Percentiles rank a stretch among this genome's conserved stretches.
phyloP scores from a whole-genome alignment of 2,888 invertebrate species.

The Anarsia innoxiella region DNA sequence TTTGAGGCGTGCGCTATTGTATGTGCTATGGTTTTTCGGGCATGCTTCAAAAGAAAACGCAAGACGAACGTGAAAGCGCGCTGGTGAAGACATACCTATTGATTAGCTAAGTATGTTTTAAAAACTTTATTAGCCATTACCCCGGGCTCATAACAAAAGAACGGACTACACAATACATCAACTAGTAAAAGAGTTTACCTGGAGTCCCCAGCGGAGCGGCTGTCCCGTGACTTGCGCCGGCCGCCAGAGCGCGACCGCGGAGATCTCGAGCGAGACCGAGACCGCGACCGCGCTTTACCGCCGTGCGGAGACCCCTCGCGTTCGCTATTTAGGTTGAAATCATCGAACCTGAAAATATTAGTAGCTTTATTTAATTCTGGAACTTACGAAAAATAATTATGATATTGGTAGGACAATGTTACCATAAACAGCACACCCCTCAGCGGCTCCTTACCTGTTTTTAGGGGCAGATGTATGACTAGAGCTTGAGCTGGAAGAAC shows the following conservation, averaged over 20 bases:
- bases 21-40: too few species aligned
- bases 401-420: too few species aligned
- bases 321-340: constrained; percentile 71
- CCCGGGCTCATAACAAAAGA: too few species aligned
- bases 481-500: constrained; percentile 64
- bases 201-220: constrained; percentile 56
- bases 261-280: constrained; percentile 39
- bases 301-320: constrained; percentile 55
- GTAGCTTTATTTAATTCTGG: background rate
- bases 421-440: background rate
- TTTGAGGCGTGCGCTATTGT: too few species aligned
- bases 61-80: too few species aligned
- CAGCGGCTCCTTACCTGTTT: constrained; percentile 47
- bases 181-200: too few species aligned
- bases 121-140: too few species aligned
- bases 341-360: constrained; percentile 67
- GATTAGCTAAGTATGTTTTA: too few species aligned
- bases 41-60: too few species aligned
- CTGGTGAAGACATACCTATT: too few species aligned
- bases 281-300: constrained; percentile 40
- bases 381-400: background rate
- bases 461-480: constrained; percentile 46
- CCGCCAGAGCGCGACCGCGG: constrained; percentile 35
- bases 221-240: constrained; percentile 59
- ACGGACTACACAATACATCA: too few species aligned